Evolutionary conservation across 2,888 invertebrate genomes (phyloP), one percentile per base, ranked within the genome.

Genomic region (Scaptomyza caliginosa): DNA sequence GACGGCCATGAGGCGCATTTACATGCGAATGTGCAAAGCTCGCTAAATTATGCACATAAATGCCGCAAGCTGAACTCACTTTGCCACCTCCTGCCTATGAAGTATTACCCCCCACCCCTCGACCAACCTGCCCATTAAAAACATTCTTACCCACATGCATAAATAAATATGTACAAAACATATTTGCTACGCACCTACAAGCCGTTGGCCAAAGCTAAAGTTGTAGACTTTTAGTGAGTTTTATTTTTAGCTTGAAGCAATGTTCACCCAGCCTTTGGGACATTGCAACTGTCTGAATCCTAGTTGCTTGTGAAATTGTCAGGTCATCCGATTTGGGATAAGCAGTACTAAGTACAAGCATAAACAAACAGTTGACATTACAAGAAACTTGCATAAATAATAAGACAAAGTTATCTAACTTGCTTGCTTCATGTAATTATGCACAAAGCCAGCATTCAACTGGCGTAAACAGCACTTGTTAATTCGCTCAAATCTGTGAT

Each of bases 1-100:
- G 19, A 23, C 40, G 55, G 52, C 65, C 73, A 36, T 59, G 51
- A 42, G 50, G 50, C 60, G 46, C 56, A 75, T 75, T 73, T 70
- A 65, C 67, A 67, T 71, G 73, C 48, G 49, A 74, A 58, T 66
- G 64, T 55, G 71, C 40, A 34, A 52, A 57, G 46, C 38, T 36
- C 46, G 36, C 49, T 66, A 48, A 60, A 65, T 70, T 70, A 70
- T 70, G 71, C 65, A 65, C 72, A 66, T 62, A 66, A 75, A 75
- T 58, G 71, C 57, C 39, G 28, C 32, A 36, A 62, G 39, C 56
- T 48, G 45, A 49, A 34, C 32, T 30, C 32, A 39, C 21, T 17
- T 21, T 21, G 32, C 16, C 48, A 3, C 21, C 24, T 19, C 56
- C 6, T 24, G n/a, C n/a, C n/a, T n/a, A n/a, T n/a, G n/a, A n/a